Percentiles rank a stretch among this genome's conserved stretches.
These are phyloP conservation scores for Caenorhabditis sp. DNA, from an alignment of 2,888 invertebrate genomes.

Conservation along the genomic window DNA sequence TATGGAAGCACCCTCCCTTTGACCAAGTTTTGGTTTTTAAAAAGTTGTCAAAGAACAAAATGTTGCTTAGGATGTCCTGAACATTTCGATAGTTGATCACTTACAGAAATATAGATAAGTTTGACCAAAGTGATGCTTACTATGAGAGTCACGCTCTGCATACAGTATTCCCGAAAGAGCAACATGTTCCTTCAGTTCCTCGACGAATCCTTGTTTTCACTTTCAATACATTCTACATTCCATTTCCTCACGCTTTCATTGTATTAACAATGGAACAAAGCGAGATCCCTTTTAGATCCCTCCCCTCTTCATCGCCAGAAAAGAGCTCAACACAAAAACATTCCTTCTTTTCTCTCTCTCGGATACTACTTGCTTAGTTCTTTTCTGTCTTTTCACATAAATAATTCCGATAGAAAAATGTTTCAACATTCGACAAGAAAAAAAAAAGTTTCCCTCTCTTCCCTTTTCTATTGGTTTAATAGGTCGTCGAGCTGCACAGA, in stretches of 20 bases:
- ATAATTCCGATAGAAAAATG: slow-evolving; percentile 44
- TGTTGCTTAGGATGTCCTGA: too few relatives aligned
- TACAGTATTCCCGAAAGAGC: slow-evolving; percentile 14
- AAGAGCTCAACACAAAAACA: slow-evolving; percentile 32
- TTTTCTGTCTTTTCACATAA: slow-evolving; percentile 40
- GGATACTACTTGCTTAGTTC: slow-evolving; percentile 22
- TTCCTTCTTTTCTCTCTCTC: slow-evolving; percentile 5
- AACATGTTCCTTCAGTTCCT: slow-evolving; percentile 12
- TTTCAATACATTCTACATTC: slow-evolving; percentile 11
- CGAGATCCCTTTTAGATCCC: slow-evolving; percentile 2
- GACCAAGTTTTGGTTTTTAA: too few relatives aligned
- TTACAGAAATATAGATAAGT: too few relatives aligned
- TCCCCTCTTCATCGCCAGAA: slow-evolving; percentile 15
- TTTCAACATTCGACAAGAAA: slow-evolving; percentile 22
- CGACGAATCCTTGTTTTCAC: slow-evolving; percentile 8
- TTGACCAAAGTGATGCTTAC: too few relatives aligned
- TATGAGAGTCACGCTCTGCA: too few relatives aligned
- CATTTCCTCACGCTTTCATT: slow-evolving; percentile 13
- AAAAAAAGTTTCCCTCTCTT: slow-evolving; percentile 23
- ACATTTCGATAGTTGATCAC: too few relatives aligned
- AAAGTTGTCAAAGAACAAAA: too few relatives aligned
- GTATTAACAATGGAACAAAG: slow-evolving; percentile 35
- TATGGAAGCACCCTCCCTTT: too few relatives aligned
- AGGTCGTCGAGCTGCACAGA: slow-evolving; percentile 26
- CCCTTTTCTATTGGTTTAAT: slow-evolving; percentile 34